Evolutionary conservation across 2,797 vertebrate species (phyloP).

Genomic region (Pseudochirops corinnae): DNA sequence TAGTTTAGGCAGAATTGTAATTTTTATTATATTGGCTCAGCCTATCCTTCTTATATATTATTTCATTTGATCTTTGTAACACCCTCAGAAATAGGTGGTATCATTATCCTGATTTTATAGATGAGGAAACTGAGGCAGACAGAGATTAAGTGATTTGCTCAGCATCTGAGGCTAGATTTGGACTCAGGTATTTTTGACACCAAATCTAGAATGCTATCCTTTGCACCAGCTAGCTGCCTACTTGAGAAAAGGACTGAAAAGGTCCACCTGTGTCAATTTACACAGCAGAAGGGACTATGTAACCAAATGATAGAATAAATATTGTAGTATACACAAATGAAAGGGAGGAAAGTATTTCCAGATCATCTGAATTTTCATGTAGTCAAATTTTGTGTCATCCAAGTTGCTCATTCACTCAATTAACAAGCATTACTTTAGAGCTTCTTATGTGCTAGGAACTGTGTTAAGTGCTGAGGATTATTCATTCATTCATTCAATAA

Average conservation of each 20-base stretch:
- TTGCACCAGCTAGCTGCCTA: background rate
- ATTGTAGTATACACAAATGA: background rate
- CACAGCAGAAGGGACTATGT: background rate
- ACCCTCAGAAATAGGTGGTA: background rate
- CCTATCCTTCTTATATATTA: background rate
- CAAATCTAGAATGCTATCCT: background rate
- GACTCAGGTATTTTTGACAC: background rate
- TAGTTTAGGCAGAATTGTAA: too few relatives aligned
- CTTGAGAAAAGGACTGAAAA: background rate
- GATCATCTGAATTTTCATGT: slow-evolving; percentile 8
- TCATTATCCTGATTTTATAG: background rate
- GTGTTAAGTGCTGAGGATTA: background rate
- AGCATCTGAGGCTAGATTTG: background rate
- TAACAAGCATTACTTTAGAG: background rate
- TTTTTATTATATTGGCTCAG: too few relatives aligned
- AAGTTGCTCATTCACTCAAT: background rate
- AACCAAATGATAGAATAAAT: background rate
- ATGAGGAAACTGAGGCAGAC: background rate
- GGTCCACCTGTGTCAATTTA: background rate
- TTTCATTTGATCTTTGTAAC: background rate
- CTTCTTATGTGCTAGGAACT: background rate
- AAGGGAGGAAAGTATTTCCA: background rate
- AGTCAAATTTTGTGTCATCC: background rate
- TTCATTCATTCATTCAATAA: background rate
- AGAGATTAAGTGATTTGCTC: background rate